Evolutionary conservation across 2,888 invertebrate species (phyloP).

Genomic region (Tetranychus truncatus): DNA sequence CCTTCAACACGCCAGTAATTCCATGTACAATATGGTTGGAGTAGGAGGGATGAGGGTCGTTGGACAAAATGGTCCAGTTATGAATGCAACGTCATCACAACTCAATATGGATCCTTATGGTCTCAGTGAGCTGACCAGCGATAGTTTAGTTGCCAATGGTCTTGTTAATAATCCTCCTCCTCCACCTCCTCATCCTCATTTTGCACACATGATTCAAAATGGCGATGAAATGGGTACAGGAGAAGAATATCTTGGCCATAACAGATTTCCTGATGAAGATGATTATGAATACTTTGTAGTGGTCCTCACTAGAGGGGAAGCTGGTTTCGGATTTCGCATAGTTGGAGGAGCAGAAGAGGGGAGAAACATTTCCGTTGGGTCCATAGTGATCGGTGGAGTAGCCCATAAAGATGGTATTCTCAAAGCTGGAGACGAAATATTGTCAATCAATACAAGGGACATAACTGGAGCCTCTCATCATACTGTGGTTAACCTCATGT

Average conservation of each 20-base stretch:
- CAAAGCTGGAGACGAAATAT: conserved; percentile 76
- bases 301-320: conserved; percentile 66
- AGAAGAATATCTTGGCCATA: background rate
- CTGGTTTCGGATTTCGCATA: conserved; percentile 92
- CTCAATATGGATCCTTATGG: background rate
- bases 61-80: background rate
- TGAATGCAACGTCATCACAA: background rate
- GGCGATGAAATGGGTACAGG: background rate
- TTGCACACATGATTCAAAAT: conserved; percentile 1
- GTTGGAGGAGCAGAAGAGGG: conserved; percentile 96
- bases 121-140: background rate
- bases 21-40: background rate
- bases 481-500: conserved; percentile 73
- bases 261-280: conserved; percentile 15
- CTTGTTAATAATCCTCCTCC: background rate
- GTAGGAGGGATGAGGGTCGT: background rate
- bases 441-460: conserved; percentile 71
- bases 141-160: background rate
- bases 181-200: background rate
- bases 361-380: conserved; percentile 48
- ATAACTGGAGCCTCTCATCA: conserved; percentile 74
- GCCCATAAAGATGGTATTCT: conserved; percentile 78
- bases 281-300: conserved; percentile 35
- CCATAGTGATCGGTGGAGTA: conserved; percentile 49
- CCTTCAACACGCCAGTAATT: background rate